Base-by-base conservation (phyloP, 2,113 vertebrate species). In the Ceyx cyanopectus region DNA sequence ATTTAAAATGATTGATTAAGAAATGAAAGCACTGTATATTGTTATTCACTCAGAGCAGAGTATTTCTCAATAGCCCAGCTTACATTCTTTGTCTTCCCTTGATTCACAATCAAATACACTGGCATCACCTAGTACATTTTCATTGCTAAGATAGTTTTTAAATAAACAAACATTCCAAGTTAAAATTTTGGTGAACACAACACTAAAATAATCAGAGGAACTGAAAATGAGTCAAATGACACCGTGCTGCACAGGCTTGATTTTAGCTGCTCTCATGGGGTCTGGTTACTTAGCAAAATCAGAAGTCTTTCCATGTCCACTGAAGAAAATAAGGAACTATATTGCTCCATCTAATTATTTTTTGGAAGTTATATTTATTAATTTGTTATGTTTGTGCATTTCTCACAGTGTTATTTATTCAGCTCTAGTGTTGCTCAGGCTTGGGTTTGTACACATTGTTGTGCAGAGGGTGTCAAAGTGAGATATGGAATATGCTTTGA, bases 141-240 rank as follows among this genome's bases (percentile, higher is more conserved):
- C 43, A 2, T 7, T 17, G 81, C 67, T 29, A 67, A 40, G 56
- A 69, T 20, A 48, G 12, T 12, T 56, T 68, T 90, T 62, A 91
- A 95, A 83, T 41, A 88, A 94, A 72, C 85, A 86, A 92, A 74
- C 56, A 17, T 51, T 89, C 83, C 7, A 6, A 74, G 83, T 84
- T 92, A 90, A 93, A 92, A 50, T 56, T 58, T 73, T 80, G 56
- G 53, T 2, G 10, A 74, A 4, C 1, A 27, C 9, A 58, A 10
- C 14, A 1, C 46, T 70, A 19, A 22, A 40, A 65, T 66, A 60
- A 58, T 57, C 56, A n/a, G 54, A 48, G 43, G 56, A 77, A 70
- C 54, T 46, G 85, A 45, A 62, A 67, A 69, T 14, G 51, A 85
- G 30, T 75, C 30, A 27, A 6, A 73, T 77, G 85, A 53, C 10